A percentile compares a stretch with the other conserved stretches of the same genome.
These are phyloP conservation scores for Pedetes capensis DNA, from an alignment of 2,113 vertebrate genomes.

Conservation along the genomic window DNA sequence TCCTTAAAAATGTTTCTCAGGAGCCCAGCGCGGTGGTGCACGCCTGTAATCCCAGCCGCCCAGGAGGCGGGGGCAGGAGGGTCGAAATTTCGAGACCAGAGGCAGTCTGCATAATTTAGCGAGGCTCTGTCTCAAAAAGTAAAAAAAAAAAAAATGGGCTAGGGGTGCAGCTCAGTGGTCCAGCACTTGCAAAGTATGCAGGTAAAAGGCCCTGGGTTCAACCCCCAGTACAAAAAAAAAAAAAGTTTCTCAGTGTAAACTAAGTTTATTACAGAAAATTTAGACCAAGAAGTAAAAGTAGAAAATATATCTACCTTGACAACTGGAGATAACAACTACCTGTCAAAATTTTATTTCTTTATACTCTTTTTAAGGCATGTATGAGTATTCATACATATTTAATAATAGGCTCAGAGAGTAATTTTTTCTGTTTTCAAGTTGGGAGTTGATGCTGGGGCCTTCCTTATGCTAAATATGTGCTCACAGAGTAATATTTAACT, in stretches of 20 bases:
- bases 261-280: slow-evolving; percentile 24
- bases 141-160: too few relatives aligned
- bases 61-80: too few relatives aligned
- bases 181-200: too few relatives aligned
- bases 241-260: not conserved
- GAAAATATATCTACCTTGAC: not conserved
- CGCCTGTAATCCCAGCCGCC: too few relatives aligned
- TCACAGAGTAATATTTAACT: not conserved
- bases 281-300: not conserved
- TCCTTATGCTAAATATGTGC: not conserved
- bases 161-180: too few relatives aligned
- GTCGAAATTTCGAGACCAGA: too few relatives aligned
- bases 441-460: not conserved
- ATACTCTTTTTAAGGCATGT: not conserved
- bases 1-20: slow-evolving; percentile 13
- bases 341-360: not conserved
- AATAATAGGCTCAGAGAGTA: not conserved
- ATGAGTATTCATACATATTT: not conserved
- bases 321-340: not conserved
- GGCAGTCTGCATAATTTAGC: too few relatives aligned
- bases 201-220: too few relatives aligned
- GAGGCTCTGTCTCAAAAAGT: too few relatives aligned
- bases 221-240: too few relatives aligned
- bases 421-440: not conserved
- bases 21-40: too few relatives aligned